Conservation (phyloP, 2,797 vertebrate species). For the Gambusia yucatana region DNA sequence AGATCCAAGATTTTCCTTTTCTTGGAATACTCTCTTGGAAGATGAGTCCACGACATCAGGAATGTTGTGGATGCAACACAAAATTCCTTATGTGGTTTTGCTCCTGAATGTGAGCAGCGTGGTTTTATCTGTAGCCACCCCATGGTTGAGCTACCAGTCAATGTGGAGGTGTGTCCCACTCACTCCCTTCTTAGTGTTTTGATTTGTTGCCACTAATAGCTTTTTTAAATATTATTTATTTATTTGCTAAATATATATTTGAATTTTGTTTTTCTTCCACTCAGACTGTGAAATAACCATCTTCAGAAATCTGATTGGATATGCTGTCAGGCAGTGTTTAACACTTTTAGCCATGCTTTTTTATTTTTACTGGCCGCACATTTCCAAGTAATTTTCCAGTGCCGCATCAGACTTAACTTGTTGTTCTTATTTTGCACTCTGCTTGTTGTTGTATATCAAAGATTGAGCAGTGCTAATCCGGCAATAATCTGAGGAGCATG, state of each 20-base stretch:
- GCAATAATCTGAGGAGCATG: slow-evolving; percentile 73
- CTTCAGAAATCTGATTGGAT: slow-evolving; percentile 68
- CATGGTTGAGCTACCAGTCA: background rate
- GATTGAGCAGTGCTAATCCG: slow-evolving; percentile 72
- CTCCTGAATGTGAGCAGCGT: background rate
- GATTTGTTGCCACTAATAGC: background rate
- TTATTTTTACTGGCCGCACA: slow-evolving; percentile 39
- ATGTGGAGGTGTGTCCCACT: background rate
- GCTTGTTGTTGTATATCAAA: slow-evolving; percentile 66
- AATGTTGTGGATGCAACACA: too few species aligned
- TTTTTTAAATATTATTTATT: slow-evolving; percentile 5
- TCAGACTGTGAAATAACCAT: slow-evolving; percentile 71
- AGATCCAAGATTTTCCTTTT: background rate
- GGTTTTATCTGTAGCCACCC: background rate
- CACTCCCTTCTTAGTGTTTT: background rate
- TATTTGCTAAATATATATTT: background rate
- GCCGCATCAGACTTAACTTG: slow-evolving; percentile 33
- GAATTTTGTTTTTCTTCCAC: background rate
- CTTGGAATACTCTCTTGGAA: slow-evolving; percentile 40
- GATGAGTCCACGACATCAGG: background rate
- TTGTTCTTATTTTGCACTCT: slow-evolving; percentile 64
- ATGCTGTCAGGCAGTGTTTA: slow-evolving; percentile 46
- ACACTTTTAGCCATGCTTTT: slow-evolving; percentile 40
- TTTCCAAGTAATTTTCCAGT: slow-evolving; percentile 48
- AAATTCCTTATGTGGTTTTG: background rate